phyloP scores from a whole-genome alignment of 2,797 vertebrate species.

The Spea hammondii region DNA sequence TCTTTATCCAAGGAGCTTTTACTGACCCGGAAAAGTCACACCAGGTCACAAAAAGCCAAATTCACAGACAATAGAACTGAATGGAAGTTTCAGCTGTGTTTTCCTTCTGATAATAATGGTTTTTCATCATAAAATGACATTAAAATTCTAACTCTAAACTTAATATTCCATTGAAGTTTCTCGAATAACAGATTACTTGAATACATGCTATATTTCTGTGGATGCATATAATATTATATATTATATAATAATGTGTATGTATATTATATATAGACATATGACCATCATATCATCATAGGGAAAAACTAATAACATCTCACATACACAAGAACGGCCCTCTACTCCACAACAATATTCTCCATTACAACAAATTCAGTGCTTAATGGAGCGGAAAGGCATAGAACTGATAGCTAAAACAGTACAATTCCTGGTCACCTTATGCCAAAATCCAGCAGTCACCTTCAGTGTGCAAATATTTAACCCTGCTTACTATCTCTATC shows the following conservation, averaged over 20 bases:
- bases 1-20: background rate
- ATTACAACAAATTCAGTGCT: constrained; percentile 7
- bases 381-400: constrained; percentile 15
- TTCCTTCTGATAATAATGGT: background rate
- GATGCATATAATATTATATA: too few species aligned
- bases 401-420: background rate
- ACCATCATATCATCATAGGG: too few species aligned
- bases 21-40: background rate
- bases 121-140: too few species aligned
- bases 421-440: background rate
- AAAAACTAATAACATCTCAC: background rate
- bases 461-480: constrained; percentile 4
- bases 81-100: background rate
- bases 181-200: too few species aligned
- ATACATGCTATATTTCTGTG: too few species aligned
- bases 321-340: background rate
- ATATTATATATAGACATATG: too few species aligned
- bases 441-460: background rate
- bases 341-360: background rate
- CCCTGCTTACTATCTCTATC: background rate
- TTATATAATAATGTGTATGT: too few species aligned
- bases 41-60: background rate
- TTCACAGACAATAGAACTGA: background rate
- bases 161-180: too few species aligned
- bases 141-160: too few species aligned